phyloP scores from a whole-genome alignment of 1,140 invertebrate species.

The Cydia fagiglandana region DNA sequence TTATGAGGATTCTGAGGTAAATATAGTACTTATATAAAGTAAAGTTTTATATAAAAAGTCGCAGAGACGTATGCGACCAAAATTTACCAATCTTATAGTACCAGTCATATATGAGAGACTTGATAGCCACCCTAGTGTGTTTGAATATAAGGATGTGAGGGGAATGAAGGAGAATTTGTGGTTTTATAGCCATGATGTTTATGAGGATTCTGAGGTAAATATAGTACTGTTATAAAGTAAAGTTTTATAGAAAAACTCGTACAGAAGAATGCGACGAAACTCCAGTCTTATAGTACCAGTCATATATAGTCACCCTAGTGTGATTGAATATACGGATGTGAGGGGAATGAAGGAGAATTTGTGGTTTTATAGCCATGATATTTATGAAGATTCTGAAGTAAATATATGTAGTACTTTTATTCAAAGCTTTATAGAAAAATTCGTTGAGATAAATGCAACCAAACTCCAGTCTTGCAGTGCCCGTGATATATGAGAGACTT shows the following conservation, averaged over 20 bases:
- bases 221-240: no score
- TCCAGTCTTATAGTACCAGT: slow-evolving; percentile 79
- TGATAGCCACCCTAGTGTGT: slow-evolving; percentile 78
- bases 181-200: slow-evolving; percentile 80
- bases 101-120: slow-evolving; percentile 82
- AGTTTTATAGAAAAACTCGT: no score
- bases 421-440: no score
- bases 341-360: slow-evolving; percentile 79
- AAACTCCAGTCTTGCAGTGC: slow-evolving; percentile 66
- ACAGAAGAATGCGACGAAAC: slow-evolving; percentile 81
- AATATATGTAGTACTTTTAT: no score
- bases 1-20: slow-evolving; percentile 73
- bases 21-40: no score
- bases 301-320: slow-evolving; percentile 82
- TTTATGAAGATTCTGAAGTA: slow-evolving; percentile 75
- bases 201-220: slow-evolving; percentile 72
- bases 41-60: no score
- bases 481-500: slow-evolving; percentile 81
- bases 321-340: slow-evolving; percentile 76
- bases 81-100: slow-evolving; percentile 75
- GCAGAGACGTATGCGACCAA: slow-evolving; percentile 81
- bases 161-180: slow-evolving; percentile 81
- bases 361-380: slow-evolving; percentile 81
- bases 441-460: slow-evolving; percentile 81
- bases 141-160: slow-evolving; percentile 73